A percentile compares a stretch with the other conserved stretches of the same genome.
Evolutionary conservation across 1,140 invertebrate species (phyloP).

Genomic region (Oncopeltus fasciatus): DNA sequence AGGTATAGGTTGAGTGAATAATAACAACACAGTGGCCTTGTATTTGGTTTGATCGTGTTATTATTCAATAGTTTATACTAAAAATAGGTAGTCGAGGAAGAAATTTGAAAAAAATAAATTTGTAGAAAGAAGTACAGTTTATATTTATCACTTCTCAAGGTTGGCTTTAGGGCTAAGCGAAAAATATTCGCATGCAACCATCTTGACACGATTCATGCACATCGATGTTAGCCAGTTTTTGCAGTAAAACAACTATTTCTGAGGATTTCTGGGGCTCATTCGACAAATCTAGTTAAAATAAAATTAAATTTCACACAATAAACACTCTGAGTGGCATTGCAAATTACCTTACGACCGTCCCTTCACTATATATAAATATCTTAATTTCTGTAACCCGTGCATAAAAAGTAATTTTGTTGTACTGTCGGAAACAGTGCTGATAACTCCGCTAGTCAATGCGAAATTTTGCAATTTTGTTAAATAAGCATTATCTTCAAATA

Average conservation of each 20-base stretch:
- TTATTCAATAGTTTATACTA: background rate
- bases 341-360: constrained; percentile 22
- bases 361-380: constrained; percentile 26
- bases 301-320: constrained; percentile 5
- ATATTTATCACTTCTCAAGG: constrained; percentile 22
- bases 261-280: background rate
- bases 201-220: constrained; percentile 29
- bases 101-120: background rate
- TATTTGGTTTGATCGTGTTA: background rate
- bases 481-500: too few relatives aligned
- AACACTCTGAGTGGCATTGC: constrained; percentile 10
- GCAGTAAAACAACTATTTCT: constrained; percentile 14
- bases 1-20: constrained; percentile 2
- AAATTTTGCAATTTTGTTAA: constrained; percentile 16
- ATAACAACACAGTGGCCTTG: constrained; percentile 2
- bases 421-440: constrained; percentile 27
- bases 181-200: constrained; percentile 29
- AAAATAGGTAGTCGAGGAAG: background rate
- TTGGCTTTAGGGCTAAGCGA: constrained; percentile 25
- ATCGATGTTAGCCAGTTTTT: constrained; percentile 23
- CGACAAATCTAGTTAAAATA: background rate
- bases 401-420: constrained; percentile 29
- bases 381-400: constrained; percentile 27
- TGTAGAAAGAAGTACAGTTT: background rate
- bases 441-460: constrained; percentile 16